A percentile compares a stretch with the other conserved stretches of the same genome.
Conservation (phyloP, 1,140 invertebrate genomes). For the Acromyrmex heyeri region DNA sequence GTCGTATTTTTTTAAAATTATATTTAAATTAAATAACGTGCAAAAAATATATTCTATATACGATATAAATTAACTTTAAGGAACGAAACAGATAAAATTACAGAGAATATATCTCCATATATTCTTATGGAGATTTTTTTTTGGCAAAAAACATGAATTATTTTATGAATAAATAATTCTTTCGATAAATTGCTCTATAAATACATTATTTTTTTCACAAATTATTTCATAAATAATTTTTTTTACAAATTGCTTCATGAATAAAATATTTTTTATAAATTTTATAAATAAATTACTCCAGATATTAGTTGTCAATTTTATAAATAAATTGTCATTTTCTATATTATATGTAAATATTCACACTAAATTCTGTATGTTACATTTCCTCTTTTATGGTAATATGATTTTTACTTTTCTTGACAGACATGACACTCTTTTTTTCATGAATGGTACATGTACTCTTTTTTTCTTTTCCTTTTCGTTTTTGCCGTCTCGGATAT, state of each 20-base stretch:
- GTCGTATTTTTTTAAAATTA: neutral
- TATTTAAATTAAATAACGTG: neutral
- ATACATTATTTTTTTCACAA: constrained; percentile 7
- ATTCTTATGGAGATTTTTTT: neutral
- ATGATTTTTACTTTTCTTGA: neutral
- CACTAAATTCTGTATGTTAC: neutral
- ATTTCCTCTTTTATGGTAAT: neutral
- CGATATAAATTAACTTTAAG: neutral
- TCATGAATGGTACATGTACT: neutral
- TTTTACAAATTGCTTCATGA: constrained; percentile 2
- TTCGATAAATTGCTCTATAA: constrained; percentile 3
- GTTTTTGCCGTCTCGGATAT: constrained; percentile 3
- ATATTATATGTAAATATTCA: neutral
- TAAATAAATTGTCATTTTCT: neutral
- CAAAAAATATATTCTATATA: neutral
- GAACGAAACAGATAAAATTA: neutral
- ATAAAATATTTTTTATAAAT: neutral
- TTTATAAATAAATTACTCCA: neutral
- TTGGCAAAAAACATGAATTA: neutral
- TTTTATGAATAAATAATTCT: constrained; percentile 6
- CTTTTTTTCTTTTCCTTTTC: neutral
- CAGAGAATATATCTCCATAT: too few species aligned
- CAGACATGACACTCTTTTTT: neutral
- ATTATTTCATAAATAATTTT: constrained; percentile 13
- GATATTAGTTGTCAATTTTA: neutral